Base-by-base conservation (phyloP, 2,888 invertebrate species). In the Protophormia terraenovae region DNA sequence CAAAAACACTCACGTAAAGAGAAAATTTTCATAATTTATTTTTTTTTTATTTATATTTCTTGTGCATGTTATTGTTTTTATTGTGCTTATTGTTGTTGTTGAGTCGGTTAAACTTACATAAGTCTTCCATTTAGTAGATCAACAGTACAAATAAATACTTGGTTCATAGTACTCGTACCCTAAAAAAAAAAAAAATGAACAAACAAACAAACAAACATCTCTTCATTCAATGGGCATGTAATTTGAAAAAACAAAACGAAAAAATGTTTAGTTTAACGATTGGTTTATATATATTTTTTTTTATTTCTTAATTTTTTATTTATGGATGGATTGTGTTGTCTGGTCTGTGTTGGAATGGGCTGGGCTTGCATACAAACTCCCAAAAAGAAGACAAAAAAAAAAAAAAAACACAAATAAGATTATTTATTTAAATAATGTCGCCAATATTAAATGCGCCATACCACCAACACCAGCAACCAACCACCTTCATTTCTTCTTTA, bases 361-460 rank as follows among this genome's bases (percentile, higher is more conserved):
- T 64, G 62, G 62, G 38, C 24, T 64, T n/a, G 62, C 41, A 41
- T 64, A 64, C n/a, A 62, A 38, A 41, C 38, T 38, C 16, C 41
- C 41, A 41, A 41, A 41, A 41, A 41, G 7, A 14, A 38, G n/a
- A 38, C n/a, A 24, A 62, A 32, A 14, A n/a, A 16, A 19, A 19
- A 41, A 41, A 41, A 41, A 41, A 41, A 41, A 41, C 14, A 41
- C 41, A 41, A 41, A 41, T n/a, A 41, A 41, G 41, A 19, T 47
- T 19, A 19, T 47, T 16, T 47, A 47, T 47, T 19, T 16, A 22
- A 67, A 22, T 50, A 67, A 50, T 53, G 69, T 69, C 69, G 53
- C 69, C 50, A 69, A 47, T 32, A n/a, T 19, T 3, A 47, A 45
- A 10, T 27, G 6, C 16, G n/a, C 3, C 12, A 14, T 14, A 66